Evolutionary conservation across 2,888 invertebrate genomes (phyloP), one percentile per base, ranked within the genome.

Genomic region (Ophraella communa): DNA sequence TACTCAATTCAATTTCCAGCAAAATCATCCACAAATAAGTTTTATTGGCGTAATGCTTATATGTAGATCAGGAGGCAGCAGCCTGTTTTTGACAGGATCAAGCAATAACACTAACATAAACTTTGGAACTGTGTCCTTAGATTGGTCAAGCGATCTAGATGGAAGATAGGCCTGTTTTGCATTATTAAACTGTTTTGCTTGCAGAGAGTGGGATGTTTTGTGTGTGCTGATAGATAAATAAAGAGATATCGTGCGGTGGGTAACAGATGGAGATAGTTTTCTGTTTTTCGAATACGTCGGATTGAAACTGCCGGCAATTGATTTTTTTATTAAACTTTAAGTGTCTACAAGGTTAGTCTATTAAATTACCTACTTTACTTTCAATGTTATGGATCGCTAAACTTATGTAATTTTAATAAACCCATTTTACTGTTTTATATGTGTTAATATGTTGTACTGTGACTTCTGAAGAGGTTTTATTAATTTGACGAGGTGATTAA

Each of bases 91-190:
- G 80, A 80, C 82, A 79, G 78, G 75, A 75, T 73, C 66, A 69
- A 67, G 80, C 79, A 80, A 82, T 82, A 82, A 81, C 81, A 80
- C 72, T 81, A 80, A 77, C 80, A 80, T 80, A 80, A 81, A 80
- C 74, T 78, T 74, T 71, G 77, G 76, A 76, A 78, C 78, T 75
- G 77, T 77, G 76, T 79, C 72, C 71, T 73, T 73, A 77, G 77
- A 75, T 74, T 78, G 80, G 80, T 80, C 80, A 80, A 79, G 78
- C 77, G 74, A 76, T 80, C 79, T 78, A 79, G 78, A 79, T 78
- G 77, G 77, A 73, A 73, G 73, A 74, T 69, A 67, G 71, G 75
- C 53, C 69, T 70, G 74, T 73, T 77, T 76, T 76, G 77, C 78
- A 76, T 78, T 76, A 74, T 74, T 75, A 76, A 75, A 75, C 74